Conservation (phyloP, 2,113 vertebrate species). For the Odocoileus hemionus region DNA sequence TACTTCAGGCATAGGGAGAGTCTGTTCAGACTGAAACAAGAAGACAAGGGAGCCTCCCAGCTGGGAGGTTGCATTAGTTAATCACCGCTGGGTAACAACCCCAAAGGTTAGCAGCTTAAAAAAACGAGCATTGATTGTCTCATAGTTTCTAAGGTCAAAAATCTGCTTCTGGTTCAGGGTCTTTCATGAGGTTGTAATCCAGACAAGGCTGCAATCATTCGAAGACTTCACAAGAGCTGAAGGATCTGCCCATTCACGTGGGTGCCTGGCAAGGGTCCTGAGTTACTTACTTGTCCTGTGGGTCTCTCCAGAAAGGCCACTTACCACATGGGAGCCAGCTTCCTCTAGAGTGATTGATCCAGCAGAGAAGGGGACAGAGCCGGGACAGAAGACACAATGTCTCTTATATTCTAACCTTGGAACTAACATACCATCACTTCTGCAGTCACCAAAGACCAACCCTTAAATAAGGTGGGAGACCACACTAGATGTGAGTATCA, state of each 20-base stretch:
- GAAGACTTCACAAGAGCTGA: background rate
- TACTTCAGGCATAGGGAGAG: background rate
- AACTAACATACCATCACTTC: background rate
- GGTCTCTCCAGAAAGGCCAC: background rate
- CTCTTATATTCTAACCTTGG: background rate
- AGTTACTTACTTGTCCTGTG: background rate
- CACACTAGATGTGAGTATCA: no score
- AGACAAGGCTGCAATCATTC: background rate
- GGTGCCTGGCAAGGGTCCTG: no score
- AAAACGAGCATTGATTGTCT: background rate
- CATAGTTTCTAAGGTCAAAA: background rate
- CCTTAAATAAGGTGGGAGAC: background rate
- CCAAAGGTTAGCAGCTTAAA: background rate
- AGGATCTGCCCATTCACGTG: background rate
- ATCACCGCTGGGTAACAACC: background rate
- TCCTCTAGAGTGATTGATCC: background rate
- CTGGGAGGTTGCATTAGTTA: background rate
- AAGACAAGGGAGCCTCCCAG: background rate
- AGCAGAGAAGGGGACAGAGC: background rate
- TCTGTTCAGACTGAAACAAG: background rate
- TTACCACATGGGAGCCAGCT: background rate
- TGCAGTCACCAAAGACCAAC: background rate
- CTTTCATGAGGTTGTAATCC: background rate
- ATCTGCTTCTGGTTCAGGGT: background rate
- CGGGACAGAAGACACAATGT: background rate